Evolutionary conservation across 2,113 vertebrate genomes (phyloP).

Genomic region (Falco punctatus): DNA sequence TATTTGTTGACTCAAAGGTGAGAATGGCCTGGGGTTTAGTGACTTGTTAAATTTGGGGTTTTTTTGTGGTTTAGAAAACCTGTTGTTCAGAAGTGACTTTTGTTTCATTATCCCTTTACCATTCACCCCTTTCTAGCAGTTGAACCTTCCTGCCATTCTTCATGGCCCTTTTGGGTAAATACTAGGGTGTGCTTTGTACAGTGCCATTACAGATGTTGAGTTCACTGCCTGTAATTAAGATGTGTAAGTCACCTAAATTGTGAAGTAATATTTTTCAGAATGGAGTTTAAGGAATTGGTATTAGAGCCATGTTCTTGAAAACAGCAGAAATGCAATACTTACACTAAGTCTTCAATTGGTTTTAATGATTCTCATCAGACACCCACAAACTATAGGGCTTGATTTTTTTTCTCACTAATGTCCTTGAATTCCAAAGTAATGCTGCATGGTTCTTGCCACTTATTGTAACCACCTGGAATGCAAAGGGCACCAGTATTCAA

Average conservation of each 20-base stretch:
- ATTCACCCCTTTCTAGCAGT: background rate
- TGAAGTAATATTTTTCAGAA: conserved; percentile 43
- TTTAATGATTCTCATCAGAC: conserved; percentile 49
- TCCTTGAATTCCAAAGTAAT: conserved; percentile 61
- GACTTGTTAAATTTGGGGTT: background rate
- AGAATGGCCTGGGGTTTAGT: background rate
- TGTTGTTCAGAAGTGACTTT: background rate
- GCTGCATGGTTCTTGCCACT: conserved; percentile 33
- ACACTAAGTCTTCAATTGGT: conserved; percentile 25
- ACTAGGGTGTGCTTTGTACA: background rate
- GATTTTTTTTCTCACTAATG: conserved; percentile 12
- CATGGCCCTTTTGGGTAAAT: conserved; percentile 38
- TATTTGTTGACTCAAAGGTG: background rate
- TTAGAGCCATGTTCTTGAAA: conserved; percentile 35
- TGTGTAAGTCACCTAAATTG: conserved; percentile 56
- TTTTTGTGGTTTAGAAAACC: background rate
- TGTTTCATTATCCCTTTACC: background rate
- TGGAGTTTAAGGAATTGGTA: conserved; percentile 15
- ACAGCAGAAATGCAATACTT: conserved; percentile 42
- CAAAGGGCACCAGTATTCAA: background rate
- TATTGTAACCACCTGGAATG: conserved; percentile 57
- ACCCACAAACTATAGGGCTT: conserved; percentile 18
- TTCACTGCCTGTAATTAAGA: conserved; percentile 51
- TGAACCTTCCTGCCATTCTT: conserved; percentile 32
- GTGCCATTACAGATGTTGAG: conserved; percentile 24